Percentiles rank a stretch among this genome's conserved stretches.
Conservation (phyloP, 2,888 invertebrate genomes). For the Itoplectis maculator region DNA sequence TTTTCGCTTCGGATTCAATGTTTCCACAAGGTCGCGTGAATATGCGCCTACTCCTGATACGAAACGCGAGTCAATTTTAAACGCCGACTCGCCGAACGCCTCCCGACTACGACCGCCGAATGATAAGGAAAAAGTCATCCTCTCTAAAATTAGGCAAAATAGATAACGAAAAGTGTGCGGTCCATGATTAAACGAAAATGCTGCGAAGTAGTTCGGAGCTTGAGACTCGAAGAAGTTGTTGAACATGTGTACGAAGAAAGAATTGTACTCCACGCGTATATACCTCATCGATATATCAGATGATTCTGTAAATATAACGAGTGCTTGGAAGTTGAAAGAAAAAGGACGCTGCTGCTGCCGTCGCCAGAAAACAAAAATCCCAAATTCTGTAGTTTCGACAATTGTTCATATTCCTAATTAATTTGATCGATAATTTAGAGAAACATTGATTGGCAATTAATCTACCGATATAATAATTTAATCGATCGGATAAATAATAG, state of each 20-base stretch:
- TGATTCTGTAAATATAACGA: slow-evolving; percentile 67
- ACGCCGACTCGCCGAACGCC: slow-evolving; percentile 65
- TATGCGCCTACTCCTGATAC: slow-evolving; percentile 82
- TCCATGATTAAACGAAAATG: slow-evolving; percentile 36
- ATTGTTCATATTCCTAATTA: not conserved
- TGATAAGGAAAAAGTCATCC: slow-evolving; percentile 12
- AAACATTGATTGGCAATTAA: not conserved
- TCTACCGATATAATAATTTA: not conserved
- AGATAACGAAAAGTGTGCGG: slow-evolving; percentile 24
- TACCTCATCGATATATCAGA: slow-evolving; percentile 60
- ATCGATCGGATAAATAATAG: not conserved
- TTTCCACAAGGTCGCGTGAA: slow-evolving; percentile 72
- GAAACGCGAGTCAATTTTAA: slow-evolving; percentile 84
- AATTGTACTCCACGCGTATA: slow-evolving; percentile 49
- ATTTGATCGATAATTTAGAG: not conserved
- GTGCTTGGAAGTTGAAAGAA: slow-evolving; percentile 55
- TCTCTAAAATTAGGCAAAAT: slow-evolving; percentile 4
- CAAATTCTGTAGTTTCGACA: not conserved
- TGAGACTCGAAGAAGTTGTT: slow-evolving; percentile 35
- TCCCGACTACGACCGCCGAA: slow-evolving; percentile 32
- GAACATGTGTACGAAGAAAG: slow-evolving; percentile 22
- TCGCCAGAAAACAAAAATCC: slow-evolving; percentile 10
- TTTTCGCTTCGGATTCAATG: slow-evolving; percentile 78
- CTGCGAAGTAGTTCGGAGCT: slow-evolving; percentile 30
- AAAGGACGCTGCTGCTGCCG: slow-evolving; percentile 53